These are phyloP conservation scores for Drosophila cracens DNA, from an alignment of 2,888 invertebrate species.

Conservation along the genomic window DNA sequence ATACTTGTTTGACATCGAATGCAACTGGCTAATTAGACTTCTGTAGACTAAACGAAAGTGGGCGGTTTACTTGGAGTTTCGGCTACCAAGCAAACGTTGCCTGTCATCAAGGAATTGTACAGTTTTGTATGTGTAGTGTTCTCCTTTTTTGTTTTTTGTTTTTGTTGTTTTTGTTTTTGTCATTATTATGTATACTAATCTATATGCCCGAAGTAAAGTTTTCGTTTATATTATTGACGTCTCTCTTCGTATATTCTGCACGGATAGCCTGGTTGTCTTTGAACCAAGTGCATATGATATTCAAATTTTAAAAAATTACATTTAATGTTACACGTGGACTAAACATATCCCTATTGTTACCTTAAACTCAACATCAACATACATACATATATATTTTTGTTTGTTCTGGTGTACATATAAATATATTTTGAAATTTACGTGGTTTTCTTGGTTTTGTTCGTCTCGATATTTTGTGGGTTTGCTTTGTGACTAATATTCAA, in stretches of 20 bases:
- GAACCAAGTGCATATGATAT: conserved; percentile 18
- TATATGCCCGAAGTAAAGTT: conserved; percentile 15
- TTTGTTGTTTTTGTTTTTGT: conserved; percentile 1
- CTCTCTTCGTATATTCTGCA: conserved; percentile 10
- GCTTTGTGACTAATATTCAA: conserved; percentile 66
- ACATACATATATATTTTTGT: conserved; percentile 44
- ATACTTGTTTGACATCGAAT: conserved; percentile 71
- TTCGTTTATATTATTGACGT: conserved; percentile 7
- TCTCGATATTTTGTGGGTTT: conserved; percentile 22
- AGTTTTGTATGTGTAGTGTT: not conserved
- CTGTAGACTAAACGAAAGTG: conserved; percentile 44
- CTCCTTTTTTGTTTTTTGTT: not conserved
- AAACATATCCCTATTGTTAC: conserved; percentile 68
- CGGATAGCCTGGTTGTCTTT: not conserved
- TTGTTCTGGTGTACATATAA: conserved; percentile 44
- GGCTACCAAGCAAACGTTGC: conserved; percentile 6
- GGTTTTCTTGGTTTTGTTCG: conserved; percentile 26
- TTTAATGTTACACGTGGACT: conserved; percentile 69
- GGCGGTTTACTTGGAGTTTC: not conserved
- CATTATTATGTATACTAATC: conserved; percentile 16
- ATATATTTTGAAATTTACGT: conserved; percentile 43
- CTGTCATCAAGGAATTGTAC: conserved; percentile 24
- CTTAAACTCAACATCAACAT: conserved; percentile 73
- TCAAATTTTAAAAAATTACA: conserved; percentile 58
- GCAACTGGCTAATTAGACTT: conserved; percentile 59